These are phyloP conservation scores for Anas platyrhynchos DNA, from an alignment of 2,113 vertebrate species.

Conservation along the genomic window DNA sequence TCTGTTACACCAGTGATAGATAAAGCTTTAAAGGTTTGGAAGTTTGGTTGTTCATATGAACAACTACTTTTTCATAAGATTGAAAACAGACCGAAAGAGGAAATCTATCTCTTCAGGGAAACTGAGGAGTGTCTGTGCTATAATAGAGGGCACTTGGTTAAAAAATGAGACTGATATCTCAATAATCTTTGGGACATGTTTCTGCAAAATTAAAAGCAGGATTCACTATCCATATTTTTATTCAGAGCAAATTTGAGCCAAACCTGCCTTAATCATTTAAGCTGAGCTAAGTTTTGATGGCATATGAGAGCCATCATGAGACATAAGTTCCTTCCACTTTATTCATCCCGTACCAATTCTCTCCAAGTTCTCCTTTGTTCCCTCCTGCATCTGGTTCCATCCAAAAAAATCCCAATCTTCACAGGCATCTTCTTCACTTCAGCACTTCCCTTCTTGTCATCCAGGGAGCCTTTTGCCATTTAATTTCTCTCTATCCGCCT, in stretches of 20 bases:
- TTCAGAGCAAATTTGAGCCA: background rate
- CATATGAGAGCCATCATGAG: background rate
- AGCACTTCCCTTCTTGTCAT: background rate
- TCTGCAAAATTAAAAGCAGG: constrained; percentile 21
- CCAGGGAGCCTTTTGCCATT: background rate
- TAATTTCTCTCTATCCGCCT: background rate
- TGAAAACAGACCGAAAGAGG: background rate
- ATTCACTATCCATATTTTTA: constrained; percentile 9
- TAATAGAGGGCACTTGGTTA: background rate
- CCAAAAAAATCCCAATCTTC: background rate
- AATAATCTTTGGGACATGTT: background rate
- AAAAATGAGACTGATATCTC: background rate
- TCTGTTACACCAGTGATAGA: background rate
- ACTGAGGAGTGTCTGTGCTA: background rate
- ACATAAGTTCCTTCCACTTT: constrained; percentile 31
- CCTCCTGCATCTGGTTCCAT: background rate
- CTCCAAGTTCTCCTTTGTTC: background rate
- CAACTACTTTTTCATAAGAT: background rate
- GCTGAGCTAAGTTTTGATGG: constrained; percentile 6
- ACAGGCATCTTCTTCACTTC: background rate
- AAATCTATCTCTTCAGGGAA: background rate
- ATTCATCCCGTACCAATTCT: background rate
- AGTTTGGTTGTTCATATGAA: background rate
- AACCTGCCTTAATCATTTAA: background rate
- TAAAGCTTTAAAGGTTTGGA: background rate